phyloP scores from a whole-genome alignment of 2,797 vertebrate genomes.

The Coccyzus lansbergi region DNA sequence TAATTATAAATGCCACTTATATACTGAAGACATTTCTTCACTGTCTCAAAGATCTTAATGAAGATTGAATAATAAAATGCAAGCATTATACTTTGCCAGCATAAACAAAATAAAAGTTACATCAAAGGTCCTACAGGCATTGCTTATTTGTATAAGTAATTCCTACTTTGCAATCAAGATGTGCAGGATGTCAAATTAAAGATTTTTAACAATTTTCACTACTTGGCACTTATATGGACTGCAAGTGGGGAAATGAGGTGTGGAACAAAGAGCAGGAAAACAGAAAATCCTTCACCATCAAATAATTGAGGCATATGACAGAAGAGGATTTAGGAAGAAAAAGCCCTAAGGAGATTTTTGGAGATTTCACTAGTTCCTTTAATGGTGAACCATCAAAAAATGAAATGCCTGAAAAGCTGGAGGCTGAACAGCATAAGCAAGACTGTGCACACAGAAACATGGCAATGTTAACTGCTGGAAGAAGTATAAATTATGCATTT shows the following conservation, averaged over 20 bases:
- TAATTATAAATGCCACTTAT: background rate
- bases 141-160: slow-evolving; percentile 20
- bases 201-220: slow-evolving; percentile 34
- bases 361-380: slow-evolving; percentile 19
- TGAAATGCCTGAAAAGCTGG: slow-evolving; percentile 6
- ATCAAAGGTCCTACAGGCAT: slow-evolving; percentile 16
- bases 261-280: slow-evolving; percentile 1
- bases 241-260: background rate
- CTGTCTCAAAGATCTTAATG: background rate
- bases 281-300: background rate
- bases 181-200: slow-evolving; percentile 18
- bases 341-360: background rate
- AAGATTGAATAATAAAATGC: background rate
- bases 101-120: slow-evolving; percentile 27
- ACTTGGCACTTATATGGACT: background rate
- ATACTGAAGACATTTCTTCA: background rate
- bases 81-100: slow-evolving; percentile 6
- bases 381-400: slow-evolving; percentile 18
- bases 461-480: background rate
- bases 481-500: slow-evolving; percentile 51
- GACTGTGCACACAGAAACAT: background rate
- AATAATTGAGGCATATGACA: slow-evolving; percentile 22
- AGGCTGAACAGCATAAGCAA: background rate
- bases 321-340: background rate
- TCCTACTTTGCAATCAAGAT: slow-evolving; percentile 21